phyloP scores from a whole-genome alignment of 2,797 vertebrate genomes.

The Pogonophryne albipinna region DNA sequence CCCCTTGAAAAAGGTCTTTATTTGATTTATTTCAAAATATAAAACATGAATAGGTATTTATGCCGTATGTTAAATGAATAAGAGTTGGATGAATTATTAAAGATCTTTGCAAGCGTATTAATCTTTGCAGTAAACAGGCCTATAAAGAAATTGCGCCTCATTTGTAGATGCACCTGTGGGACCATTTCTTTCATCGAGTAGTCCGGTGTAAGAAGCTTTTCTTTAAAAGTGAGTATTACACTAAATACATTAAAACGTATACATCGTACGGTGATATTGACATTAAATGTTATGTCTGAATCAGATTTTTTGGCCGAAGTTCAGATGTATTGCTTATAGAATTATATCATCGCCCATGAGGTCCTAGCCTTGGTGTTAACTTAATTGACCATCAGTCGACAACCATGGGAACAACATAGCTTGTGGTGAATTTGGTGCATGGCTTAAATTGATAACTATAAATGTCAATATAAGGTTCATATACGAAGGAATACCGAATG shows the following conservation, averaged over 20 bases:
- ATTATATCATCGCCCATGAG: fast-evolving
- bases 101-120: constrained; percentile 10
- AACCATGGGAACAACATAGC: fast-evolving
- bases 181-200: fast-evolving
- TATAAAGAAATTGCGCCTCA: fast-evolving
- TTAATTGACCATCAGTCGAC: neutral
- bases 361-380: neutral
- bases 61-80: neutral
- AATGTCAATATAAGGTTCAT: no score
- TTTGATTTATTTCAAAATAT: fast-evolving
- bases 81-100: neutral
- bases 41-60: fast-evolving
- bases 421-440: neutral
- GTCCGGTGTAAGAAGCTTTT: fast-evolving
- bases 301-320: fast-evolving
- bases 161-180: neutral
- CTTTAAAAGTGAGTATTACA: neutral
- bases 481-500: no score
- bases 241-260: neutral
- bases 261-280: neutral
- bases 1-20: fast-evolving
- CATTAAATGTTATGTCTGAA: fast-evolving
- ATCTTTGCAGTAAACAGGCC: constrained; percentile 47
- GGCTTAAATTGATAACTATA: neutral
- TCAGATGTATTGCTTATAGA: neutral